Evolutionary conservation across 2,797 vertebrate genomes (phyloP).

Genomic region (Dallia pectoralis): DNA sequence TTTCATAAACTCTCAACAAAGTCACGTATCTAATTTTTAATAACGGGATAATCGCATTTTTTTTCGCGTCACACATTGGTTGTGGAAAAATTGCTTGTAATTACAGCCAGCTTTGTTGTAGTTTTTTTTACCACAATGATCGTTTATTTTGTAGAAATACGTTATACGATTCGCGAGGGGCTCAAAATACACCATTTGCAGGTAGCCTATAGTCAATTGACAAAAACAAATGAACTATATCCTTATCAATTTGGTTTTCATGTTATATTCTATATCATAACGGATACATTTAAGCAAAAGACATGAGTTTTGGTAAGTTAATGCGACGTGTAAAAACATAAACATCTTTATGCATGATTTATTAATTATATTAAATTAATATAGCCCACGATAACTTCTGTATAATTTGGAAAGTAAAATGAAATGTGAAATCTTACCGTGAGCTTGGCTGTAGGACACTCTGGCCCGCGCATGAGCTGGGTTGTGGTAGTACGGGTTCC

Average conservation of each 20-base stretch:
- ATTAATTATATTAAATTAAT: too few relatives aligned
- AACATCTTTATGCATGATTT: background rate
- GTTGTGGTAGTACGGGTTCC: slow-evolving; percentile 93
- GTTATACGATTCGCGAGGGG: background rate
- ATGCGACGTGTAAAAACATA: background rate
- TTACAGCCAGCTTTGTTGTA: too few relatives aligned
- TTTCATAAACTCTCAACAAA: too few relatives aligned
- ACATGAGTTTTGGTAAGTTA: background rate
- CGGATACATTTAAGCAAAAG: background rate
- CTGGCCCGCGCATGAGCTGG: slow-evolving; percentile 85
- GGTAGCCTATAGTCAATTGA: background rate
- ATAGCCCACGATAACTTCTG: too few relatives aligned
- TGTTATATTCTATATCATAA: background rate
- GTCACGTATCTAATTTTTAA: too few relatives aligned
- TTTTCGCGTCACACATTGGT: too few relatives aligned
- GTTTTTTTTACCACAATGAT: too few relatives aligned
- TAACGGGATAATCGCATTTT: too few relatives aligned
- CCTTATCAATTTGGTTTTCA: background rate
- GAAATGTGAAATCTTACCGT: slow-evolving; percentile 73
- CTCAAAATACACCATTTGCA: background rate
- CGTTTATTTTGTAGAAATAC: background rate
- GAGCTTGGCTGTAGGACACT: slow-evolving; percentile 92
- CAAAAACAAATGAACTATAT: background rate
- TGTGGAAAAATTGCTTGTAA: too few relatives aligned
- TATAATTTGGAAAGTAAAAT: background rate